These are phyloP conservation scores for Artemisiospiza belli DNA, from an alignment of 2,113 vertebrate species.

Conservation along the genomic window DNA sequence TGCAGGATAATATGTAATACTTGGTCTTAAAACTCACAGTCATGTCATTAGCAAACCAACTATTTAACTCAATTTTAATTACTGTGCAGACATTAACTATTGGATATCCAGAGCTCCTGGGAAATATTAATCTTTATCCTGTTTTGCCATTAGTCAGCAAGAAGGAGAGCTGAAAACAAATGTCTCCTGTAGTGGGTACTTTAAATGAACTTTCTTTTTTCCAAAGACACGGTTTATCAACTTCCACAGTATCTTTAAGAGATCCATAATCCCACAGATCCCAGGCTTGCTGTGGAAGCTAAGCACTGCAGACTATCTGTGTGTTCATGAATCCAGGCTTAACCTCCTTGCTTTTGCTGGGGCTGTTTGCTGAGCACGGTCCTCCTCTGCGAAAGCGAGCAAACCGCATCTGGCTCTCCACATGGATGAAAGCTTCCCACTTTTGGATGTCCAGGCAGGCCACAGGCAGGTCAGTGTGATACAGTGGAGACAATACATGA, in stretches of 20 bases:
- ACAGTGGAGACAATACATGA: background rate
- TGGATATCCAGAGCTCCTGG: background rate
- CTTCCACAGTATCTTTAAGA: slow-evolving; percentile 15
- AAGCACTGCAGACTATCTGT: slow-evolving; percentile 1
- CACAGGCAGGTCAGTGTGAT: slow-evolving; percentile 55
- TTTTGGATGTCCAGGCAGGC: slow-evolving; percentile 53
- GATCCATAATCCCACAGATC: background rate
- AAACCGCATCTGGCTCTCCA: background rate
- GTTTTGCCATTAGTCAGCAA: background rate
- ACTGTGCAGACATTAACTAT: slow-evolving; percentile 12
- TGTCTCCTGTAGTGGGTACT: background rate
- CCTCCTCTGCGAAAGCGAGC: background rate
- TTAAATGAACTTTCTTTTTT: slow-evolving; percentile 4
- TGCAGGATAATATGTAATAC: background rate
- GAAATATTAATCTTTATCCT: background rate
- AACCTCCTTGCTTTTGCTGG: slow-evolving; percentile 37
- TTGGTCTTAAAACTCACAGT: background rate
- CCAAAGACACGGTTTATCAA: background rate
- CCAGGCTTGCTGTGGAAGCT: background rate
- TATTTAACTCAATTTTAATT: background rate
- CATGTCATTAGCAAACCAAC: background rate
- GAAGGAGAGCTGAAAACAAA: background rate
- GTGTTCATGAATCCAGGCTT: slow-evolving; percentile 23
- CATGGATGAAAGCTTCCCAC: slow-evolving; percentile 47
- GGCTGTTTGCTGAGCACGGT: slow-evolving; percentile 1